Percentiles rank a stretch among this genome's conserved stretches.
phyloP scores from a whole-genome alignment of 2,113 vertebrate genomes.

The Colinus virginianus region DNA sequence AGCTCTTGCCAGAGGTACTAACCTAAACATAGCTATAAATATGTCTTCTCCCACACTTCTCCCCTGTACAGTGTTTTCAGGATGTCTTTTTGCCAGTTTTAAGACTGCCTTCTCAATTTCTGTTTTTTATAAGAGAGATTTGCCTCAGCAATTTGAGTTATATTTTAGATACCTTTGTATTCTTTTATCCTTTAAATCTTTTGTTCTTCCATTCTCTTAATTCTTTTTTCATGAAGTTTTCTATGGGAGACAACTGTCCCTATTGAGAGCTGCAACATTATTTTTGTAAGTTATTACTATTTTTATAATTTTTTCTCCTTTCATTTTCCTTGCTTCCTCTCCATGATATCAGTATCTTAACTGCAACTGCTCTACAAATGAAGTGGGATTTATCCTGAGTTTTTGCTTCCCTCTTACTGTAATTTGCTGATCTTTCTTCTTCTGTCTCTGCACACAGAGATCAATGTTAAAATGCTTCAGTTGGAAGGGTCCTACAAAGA shows the following conservation, averaged over 20 bases:
- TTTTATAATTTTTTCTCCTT: not conserved
- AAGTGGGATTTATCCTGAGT: not conserved
- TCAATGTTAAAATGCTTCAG: not conserved
- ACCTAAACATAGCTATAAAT: not conserved
- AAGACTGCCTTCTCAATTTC: conserved; percentile 5
- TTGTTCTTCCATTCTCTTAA: not conserved
- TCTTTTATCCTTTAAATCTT: not conserved
- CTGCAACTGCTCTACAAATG: not conserved
- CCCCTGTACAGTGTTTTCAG: not conserved
- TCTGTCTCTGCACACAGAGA: not conserved
- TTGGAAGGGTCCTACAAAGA: not conserved
- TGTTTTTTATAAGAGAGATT: conserved; percentile 18
- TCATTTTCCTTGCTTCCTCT: not conserved
- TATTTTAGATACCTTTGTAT: not conserved
- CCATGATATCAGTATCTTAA: not conserved
- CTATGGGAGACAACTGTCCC: conserved; percentile 1
- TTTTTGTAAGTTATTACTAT: not conserved
- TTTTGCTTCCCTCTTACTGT: not conserved
- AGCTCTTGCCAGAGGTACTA: not conserved
- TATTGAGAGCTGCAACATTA: not conserved
- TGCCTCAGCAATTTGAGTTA: conserved; percentile 10
- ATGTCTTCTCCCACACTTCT: not conserved
- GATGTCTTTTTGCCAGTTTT: not conserved
- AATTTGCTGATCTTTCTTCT: not conserved
- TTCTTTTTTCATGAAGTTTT: not conserved